These are phyloP conservation scores for Mormyrus proboscirostris DNA, from an alignment of 2,797 vertebrate genomes.

Conservation along the genomic window DNA sequence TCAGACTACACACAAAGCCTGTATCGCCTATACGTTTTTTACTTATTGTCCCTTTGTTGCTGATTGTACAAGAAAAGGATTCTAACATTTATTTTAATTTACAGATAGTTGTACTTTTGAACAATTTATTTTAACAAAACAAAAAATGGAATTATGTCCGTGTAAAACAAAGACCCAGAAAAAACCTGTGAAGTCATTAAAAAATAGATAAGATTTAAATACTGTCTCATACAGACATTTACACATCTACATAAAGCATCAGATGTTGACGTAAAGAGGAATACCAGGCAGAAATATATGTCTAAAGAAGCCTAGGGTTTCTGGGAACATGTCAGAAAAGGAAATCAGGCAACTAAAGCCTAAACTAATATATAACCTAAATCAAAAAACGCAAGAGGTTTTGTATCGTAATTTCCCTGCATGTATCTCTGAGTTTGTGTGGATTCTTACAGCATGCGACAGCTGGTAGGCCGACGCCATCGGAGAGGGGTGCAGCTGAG, in stretches of 20 bases:
- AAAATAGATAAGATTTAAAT: background rate
- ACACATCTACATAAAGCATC: background rate
- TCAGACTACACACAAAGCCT: background rate
- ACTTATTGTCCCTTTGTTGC: background rate
- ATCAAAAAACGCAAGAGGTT: background rate
- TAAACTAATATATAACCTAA: background rate
- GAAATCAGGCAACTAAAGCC: background rate
- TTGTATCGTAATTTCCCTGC: background rate
- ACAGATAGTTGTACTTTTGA: background rate
- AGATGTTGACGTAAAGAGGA: background rate
- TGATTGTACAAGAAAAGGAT: background rate
- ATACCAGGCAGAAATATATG: background rate
- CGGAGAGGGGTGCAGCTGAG: conserved; percentile 54
- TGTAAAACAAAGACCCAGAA: background rate
- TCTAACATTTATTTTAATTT: background rate
- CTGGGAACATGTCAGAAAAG: background rate
- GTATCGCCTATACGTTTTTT: background rate
- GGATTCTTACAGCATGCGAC: conserved; percentile 68
- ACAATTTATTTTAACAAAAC: background rate
- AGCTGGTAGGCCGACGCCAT: conserved; percentile 62
- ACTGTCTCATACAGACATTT: background rate
- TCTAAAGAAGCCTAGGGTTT: background rate
- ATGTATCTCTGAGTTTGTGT: conserved; percentile 30
- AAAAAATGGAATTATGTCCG: background rate
- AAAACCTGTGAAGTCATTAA: background rate